Evolutionary conservation across 2,888 invertebrate genomes (phyloP), one percentile per base, ranked within the genome.

Genomic region (Selenia dentaria): DNA sequence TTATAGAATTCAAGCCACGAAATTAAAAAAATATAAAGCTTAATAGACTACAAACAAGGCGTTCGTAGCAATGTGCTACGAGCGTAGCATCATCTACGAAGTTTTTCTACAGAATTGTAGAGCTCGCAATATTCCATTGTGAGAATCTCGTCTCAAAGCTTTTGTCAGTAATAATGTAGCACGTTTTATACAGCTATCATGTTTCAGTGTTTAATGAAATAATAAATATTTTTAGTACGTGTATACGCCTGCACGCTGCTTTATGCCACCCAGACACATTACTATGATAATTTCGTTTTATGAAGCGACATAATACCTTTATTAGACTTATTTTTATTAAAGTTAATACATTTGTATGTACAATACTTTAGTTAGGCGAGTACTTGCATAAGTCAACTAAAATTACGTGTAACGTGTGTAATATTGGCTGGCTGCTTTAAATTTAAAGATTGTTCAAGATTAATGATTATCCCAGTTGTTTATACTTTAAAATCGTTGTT

Each of bases 1-100:
- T 52, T 48, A 51, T 54, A 57, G 45, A 52, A 52, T 54, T 44
- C 48, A 43, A 52, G 26, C 50, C 39, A 36, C 39, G 28, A 51
- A 47, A 51, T 45, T 50, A 45, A 50, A 53, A 51, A 36, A 41
- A 31, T 3, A 16, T 16, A 16, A 40, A 39, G 18, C 27, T 24
- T 31, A 16, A 32, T 25, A 36, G 14, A 22, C 9, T 22, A 47
- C 28, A 35, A 35, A 40, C 26, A 13, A 34, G 20, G 24, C 16
- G 26, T 6, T 40, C 43, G 40, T 47, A 46, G 40, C 20, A 16
- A 29, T 26, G n/a, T 36, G 42, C 45, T 43, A 44, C 48, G 37
- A 35, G 6, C n/a, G 32, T 34, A 29, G 42, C 3, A 3, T 2
- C 12, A 12, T 38, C 31, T 53, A 41, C 35, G 11, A 31, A 18